Evolutionary conservation across 2,888 invertebrate genomes (phyloP), one percentile per base, ranked within the genome.

Genomic region (Trisateles emortualis): DNA sequence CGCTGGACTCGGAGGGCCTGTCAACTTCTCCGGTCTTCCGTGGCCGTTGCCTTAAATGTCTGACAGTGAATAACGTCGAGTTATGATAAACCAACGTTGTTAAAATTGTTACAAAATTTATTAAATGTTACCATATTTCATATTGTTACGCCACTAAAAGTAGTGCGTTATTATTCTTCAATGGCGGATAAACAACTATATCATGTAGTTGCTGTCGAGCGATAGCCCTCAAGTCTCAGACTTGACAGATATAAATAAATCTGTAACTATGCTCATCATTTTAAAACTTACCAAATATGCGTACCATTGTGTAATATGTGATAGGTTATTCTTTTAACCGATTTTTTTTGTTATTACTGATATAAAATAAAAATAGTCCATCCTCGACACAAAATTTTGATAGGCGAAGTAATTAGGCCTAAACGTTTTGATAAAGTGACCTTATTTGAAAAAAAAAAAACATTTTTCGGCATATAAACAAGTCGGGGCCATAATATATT

Each of bases 1-100:
- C 81, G 97, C 97, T 0, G 98, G 97, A 0, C 94, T 98, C 24
- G 97, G 97, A 2, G 97, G 97, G 0, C 97, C 97, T 0, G 96
- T 97, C 30, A 97, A 97, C 89, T 97, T 97, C 86, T 96, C 96
- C 6, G 96, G 96, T 24, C 87, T 97, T 16, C 97, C 97, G 0
- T 97, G 97, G 97, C 97, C 97, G 0, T 90, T 97, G 45, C 96
- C 96, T 14, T 96, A 81, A 87, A 35, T 17, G n/a, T 16, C 45
- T 29, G 6, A 8, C n/a, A 26, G 16, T 24, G 2, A 5, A 19
- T 19, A 3, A 3, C 19, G 19, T 19, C 19, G 19, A 19, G 19
- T 19, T 3, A 19, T 19, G 5, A 19, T 19, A 3, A 19, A 22
- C 1, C 24, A 24, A 36, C 45, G 36, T 13, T 22, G 5, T 22